Evolutionary conservation across 1,140 invertebrate species (phyloP), one percentile per base, ranked within the genome.

Genomic region (Aphis gossypii): DNA sequence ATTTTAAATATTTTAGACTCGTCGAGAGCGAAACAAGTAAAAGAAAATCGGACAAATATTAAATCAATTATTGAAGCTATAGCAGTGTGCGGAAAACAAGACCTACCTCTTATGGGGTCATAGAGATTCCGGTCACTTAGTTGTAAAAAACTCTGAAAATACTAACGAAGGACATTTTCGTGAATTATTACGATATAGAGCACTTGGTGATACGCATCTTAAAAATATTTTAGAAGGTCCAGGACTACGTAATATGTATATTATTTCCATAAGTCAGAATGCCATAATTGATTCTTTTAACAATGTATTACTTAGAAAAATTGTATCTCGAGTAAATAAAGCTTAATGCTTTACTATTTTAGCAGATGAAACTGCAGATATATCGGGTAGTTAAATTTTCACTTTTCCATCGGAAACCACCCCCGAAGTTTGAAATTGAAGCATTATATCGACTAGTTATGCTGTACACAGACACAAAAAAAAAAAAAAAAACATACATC

Each of bases 11-110:
- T 18, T 11, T n/a, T 51, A 14, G 46, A 51, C 7, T 18, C 46
- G 1, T 8, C 30, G 8, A 30, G 86, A 54, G 86, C 86, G 11
- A 48, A 20, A 88, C 46, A 51, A 88, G 48, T 88, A 11, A 51
- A 51, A 11, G 86, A 88, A 88, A 51, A 88, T 18, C 25, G 86
- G n/a, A 88, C 1, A 51, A 88, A 88, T 54, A 88, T 88, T 88
- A 51, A 48, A n/a, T 30, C 86, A 4, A 54, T 88, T 88, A 88
- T 88, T n/a, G 86, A 84, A 84, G 21, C 82, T 84, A 84, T 84
- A 84, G 38, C 41, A 0, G 8, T 84, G 35, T 82, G 76, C 35
- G 76, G 35, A 14, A 84, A 44, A 84, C 82, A 84, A 84, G 21
- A 84, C 41, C 38, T 44, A 84, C 38, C 35, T n/a, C 82, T 83